A percentile compares a stretch with the other conserved stretches of the same genome.
phyloP scores from a whole-genome alignment of 2,113 vertebrate species.

The Gasterosteus aculeatus region DNA sequence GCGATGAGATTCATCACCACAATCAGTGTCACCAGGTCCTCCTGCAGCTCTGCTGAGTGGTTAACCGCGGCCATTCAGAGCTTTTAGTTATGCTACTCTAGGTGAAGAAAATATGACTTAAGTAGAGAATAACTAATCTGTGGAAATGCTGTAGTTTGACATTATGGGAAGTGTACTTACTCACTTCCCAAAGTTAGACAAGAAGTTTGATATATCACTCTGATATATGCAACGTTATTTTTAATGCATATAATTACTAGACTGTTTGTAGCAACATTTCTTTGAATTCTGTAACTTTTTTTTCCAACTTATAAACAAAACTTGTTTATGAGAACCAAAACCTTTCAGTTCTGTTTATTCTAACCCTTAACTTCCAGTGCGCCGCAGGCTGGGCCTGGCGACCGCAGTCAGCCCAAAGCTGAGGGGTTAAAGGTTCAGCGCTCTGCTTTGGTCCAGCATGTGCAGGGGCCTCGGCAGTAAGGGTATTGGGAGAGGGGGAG shows the following conservation, averaged over 20 bases:
- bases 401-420: slow-evolving; percentile 25
- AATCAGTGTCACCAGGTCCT: slow-evolving; percentile 17
- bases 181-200: not conserved
- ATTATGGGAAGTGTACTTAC: not conserved
- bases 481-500: slow-evolving; percentile 46
- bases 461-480: slow-evolving; percentile 52
- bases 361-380: slow-evolving; percentile 38
- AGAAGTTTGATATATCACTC: not conserved
- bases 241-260: not conserved
- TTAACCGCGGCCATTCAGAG: slow-evolving; percentile 38
- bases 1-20: slow-evolving; percentile 29
- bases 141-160: not conserved
- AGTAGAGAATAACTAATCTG: not conserved
- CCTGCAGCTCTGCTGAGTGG: slow-evolving; percentile 7
- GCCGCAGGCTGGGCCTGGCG: slow-evolving; percentile 26
- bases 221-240: not conserved
- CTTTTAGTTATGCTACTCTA: slow-evolving; percentile 5
- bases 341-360: slow-evolving; percentile 25
- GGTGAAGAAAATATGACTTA: not conserved
- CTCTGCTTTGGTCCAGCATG: slow-evolving; percentile 69
- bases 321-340: slow-evolving; percentile 47
- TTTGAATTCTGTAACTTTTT: not conserved
- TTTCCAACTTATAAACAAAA: slow-evolving; percentile 28
- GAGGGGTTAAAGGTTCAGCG: slow-evolving; percentile 75
- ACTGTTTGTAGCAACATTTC: not conserved